Conservation (phyloP, 1,140 invertebrate genomes). For the Monochamus saltuarius region DNA sequence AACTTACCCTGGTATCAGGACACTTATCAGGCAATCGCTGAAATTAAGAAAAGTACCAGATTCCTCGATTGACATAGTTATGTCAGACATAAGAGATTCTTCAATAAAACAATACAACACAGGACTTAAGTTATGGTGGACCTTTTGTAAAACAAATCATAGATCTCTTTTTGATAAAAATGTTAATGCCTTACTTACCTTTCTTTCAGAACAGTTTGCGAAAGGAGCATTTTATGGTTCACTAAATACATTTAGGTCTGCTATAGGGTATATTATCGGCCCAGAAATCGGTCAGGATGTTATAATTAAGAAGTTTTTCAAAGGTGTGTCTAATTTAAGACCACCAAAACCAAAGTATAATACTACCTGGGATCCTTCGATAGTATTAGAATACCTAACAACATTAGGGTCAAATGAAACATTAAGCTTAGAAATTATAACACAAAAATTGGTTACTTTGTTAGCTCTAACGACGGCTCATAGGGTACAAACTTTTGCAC, state of each 20-base stretch:
- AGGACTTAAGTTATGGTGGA: too few relatives aligned
- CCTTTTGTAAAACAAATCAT: too few relatives aligned
- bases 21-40: background rate
- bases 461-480: background rate
- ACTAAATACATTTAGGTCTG: too few relatives aligned
- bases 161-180: too few relatives aligned
- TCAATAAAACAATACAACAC: too few relatives aligned
- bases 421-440: background rate
- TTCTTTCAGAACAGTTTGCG: too few relatives aligned
- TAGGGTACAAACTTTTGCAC: constrained; percentile 3
- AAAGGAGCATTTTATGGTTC: too few relatives aligned
- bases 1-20: constrained; percentile 6
- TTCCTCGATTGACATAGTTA: too few relatives aligned
- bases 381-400: background rate
- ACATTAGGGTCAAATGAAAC: background rate
- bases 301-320: background rate
- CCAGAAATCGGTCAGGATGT: too few relatives aligned
- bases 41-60: constrained; percentile 1
- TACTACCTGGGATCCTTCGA: background rate
- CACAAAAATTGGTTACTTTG: background rate
- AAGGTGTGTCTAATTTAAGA: too few relatives aligned
- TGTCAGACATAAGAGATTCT: background rate
- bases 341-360: background rate
- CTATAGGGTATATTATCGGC: too few relatives aligned
- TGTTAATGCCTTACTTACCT: too few relatives aligned